Evolutionary conservation across 2,113 vertebrate species (phyloP), one percentile per base, ranked within the genome.

Genomic region (Sisor rabdophorus): DNA sequence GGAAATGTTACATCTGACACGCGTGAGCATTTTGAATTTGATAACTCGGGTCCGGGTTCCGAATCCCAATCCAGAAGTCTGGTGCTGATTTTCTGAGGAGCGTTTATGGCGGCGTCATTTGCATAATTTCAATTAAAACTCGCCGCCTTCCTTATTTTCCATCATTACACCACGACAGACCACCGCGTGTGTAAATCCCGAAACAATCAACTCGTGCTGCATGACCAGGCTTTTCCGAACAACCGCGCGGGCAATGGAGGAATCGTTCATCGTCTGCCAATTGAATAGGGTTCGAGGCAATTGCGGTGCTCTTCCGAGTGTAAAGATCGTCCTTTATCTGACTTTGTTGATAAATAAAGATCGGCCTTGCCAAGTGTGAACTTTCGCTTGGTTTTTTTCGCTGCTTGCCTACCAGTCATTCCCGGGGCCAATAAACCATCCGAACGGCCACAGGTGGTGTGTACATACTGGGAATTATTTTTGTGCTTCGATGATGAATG

Each of bases 111-210:
- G 52, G 17, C 17, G 4, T 76, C 5, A 70, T 70, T 70, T 77
- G 15, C 70, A 60, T 77, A 60, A 70, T 60, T 77, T 60, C 55
- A 70, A 77, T 77, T 77, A 77, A 70, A 70, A 60, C 24, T 58
- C 55, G 22, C 22, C 69, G 75, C 36, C 36, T 70, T 70, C n/a
- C n/a, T 77, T 70, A 69, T 47, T 52, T 44, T 52, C 28, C 15
- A 0, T 60, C 65, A 77, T 70, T 53, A 70, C 70, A 77, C 54
- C 75, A 30, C 68, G 74, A 76, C 74, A 44, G 22, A 58, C 63
- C 54, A 50, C 44, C 30, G 65, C 26, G n/a, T 58, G 44, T 15
- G 65, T 32, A 70, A 70, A 70, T 77, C 65, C 55, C 55, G 67
- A 67, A 60, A 77, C 75, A 77, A 60, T 77, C 67, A 52, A 40